phyloP scores from a whole-genome alignment of 1,140 invertebrate genomes.

The Sycophaga agraensis region DNA sequence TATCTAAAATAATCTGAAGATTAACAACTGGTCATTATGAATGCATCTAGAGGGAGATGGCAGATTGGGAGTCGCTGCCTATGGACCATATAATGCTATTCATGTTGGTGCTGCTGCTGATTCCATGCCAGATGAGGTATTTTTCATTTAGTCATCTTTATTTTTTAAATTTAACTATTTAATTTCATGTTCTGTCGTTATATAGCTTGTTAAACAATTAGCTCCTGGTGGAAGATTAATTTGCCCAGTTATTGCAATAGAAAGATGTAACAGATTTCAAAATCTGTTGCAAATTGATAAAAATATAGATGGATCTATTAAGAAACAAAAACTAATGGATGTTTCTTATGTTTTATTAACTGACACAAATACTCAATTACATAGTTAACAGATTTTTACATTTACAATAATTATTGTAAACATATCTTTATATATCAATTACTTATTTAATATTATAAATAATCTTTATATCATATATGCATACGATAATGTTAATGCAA shows the following conservation, averaged over 20 bases:
- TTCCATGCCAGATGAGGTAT: conserved; percentile 62
- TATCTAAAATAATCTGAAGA: conserved; percentile 38
- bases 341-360: conserved; percentile 54
- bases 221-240: conserved; percentile 69
- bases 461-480: no score
- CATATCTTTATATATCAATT: no score
- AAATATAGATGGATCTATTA: conserved; percentile 40
- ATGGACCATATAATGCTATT: conserved; percentile 72
- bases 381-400: no score
- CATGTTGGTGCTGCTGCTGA: conserved; percentile 63
- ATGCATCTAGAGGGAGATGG: conserved; percentile 69
- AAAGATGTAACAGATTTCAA: conserved; percentile 46
- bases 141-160: neutral
- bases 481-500: no score
- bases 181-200: no score
- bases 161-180: no score
- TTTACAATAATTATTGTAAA: no score
- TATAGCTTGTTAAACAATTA: conserved; percentile 62
- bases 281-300: conserved; percentile 52
- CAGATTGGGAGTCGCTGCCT: conserved; percentile 60
- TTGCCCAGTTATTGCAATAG: conserved; percentile 63
- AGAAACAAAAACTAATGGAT: conserved; percentile 48
- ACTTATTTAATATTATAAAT: no score
- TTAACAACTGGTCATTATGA: conserved; percentile 58
- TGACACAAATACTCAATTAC: conserved; percentile 45